Evolutionary conservation across 2,113 vertebrate genomes (phyloP), one percentile per base, ranked within the genome.

Genomic region (Epinephelus lanceolatus): DNA sequence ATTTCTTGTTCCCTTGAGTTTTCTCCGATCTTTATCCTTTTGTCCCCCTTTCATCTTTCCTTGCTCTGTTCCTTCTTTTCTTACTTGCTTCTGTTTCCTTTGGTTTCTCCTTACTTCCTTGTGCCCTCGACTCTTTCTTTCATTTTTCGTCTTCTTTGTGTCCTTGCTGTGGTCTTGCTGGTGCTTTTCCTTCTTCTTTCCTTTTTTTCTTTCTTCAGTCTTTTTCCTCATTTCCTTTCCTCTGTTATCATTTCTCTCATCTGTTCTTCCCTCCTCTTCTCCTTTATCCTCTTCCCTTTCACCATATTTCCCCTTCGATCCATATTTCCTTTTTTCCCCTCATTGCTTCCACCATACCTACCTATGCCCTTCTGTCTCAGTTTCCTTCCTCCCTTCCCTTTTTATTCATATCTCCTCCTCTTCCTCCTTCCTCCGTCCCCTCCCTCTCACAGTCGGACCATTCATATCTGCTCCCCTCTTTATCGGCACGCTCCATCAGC

Each of bases 401-500:
- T 10, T 67, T 33, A 37, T 25, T 51, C 9, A 23, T 14, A 13
- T 37, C n/a, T 45, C 37, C 25, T 67, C 56, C 57, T 25, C 21
- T 47, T 62, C 47, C 51, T 63, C 12, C 6, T 7, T n/a, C n/a
- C 74, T 55, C 53, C 6, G 0, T 37, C 33, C 6, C 67, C 47
- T 19, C 56, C 71, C 30, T 18, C 77, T 56, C 67, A 1, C 47
- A 15, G 19, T 67, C 6, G 3, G 49, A 8, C 49, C 7, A 3
- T 52, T 80, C 53, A 51, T 85, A 69, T 83, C 61, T 72, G 10
- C 47, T 66, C 76, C 69, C 56, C 40, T 71, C 68, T 78, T 88
- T 91, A 91, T 91, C 90, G 25, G 23, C 17, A 5, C 3, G 42
- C 86, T 84, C 66, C 65, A 85, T 93, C 91, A 83, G 82, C 59